A percentile compares a stretch with the other conserved stretches of the same genome.
Evolutionary conservation across 2,888 invertebrate genomes (phyloP).

Genomic region (Aradus depressus): DNA sequence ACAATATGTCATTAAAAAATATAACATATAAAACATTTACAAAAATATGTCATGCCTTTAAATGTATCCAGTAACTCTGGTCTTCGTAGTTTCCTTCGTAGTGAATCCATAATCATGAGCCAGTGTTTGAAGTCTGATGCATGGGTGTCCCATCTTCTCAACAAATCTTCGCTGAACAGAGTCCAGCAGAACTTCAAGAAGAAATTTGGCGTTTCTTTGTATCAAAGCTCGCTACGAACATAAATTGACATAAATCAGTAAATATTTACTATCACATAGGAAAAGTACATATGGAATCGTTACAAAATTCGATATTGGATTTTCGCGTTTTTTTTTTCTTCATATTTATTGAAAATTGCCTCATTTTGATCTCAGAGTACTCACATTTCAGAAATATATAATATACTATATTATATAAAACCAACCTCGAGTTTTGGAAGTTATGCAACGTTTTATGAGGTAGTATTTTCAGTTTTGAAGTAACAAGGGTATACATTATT

Average conservation of each 20-base stretch:
- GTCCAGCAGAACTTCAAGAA: slow-evolving; percentile 49
- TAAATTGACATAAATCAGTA: neutral
- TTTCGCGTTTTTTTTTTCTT: neutral
- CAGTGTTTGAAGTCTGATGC: slow-evolving; percentile 24
- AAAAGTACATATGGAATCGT: neutral
- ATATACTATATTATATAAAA: too few species aligned
- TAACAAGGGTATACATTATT: too few species aligned
- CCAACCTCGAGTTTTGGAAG: too few species aligned
- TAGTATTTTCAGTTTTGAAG: too few species aligned
- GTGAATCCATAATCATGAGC: slow-evolving; percentile 24
- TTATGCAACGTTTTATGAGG: too few species aligned
- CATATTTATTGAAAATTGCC: neutral
- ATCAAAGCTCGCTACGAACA: slow-evolving; percentile 39
- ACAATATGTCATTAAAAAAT: too few species aligned
- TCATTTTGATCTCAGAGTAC: neutral
- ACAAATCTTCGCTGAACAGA: slow-evolving; percentile 22
- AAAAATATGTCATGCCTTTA: too few species aligned
- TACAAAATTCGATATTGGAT: neutral
- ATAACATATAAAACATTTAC: too few species aligned
- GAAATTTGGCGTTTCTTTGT: slow-evolving; percentile 58
- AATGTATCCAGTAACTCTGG: slow-evolving; percentile 24
- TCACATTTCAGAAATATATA: neutral
- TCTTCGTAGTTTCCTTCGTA: slow-evolving; percentile 23
- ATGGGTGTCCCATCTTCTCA: slow-evolving; percentile 22
- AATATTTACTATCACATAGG: neutral